Evolutionary conservation across 2,888 invertebrate genomes (phyloP).

Genomic region (Polia nebulosa): DNA sequence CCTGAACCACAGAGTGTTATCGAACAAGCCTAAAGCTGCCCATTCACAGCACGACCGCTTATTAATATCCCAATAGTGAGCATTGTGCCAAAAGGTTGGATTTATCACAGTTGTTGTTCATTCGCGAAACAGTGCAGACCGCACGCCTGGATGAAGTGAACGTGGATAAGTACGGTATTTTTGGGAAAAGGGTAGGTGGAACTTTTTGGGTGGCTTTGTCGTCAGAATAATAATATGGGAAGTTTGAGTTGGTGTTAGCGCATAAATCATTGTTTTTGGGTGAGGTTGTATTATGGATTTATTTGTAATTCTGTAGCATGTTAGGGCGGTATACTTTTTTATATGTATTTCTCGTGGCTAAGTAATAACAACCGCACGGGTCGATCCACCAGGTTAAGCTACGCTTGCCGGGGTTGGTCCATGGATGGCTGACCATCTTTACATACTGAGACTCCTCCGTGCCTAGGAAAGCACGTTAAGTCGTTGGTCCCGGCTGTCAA

Average conservation of each 20-base stretch:
- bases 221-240: slow-evolving; percentile 45
- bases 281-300: slow-evolving; percentile 12
- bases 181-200: slow-evolving; percentile 36
- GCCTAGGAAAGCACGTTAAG: too few relatives aligned
- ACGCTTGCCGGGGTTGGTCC: too few relatives aligned
- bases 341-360: too few relatives aligned
- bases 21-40: slow-evolving; percentile 54
- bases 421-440: too few relatives aligned
- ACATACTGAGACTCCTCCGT: too few relatives aligned
- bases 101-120: slow-evolving; percentile 76
- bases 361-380: too few relatives aligned
- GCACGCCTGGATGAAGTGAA: slow-evolving; percentile 33
- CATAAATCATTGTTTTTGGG: slow-evolving; percentile 42
- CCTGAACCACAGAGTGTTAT: slow-evolving; percentile 42
- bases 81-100: slow-evolving; percentile 73
- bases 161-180: slow-evolving; percentile 52
- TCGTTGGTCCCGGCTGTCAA: too few relatives aligned
- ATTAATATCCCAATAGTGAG: slow-evolving; percentile 76
- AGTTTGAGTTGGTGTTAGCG: slow-evolving; percentile 29
- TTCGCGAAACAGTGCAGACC: slow-evolving; percentile 55
- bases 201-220: slow-evolving; percentile 51
- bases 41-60: slow-evolving; percentile 71
- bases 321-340: not conserved
- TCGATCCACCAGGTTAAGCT: too few relatives aligned
- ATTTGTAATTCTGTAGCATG: not conserved